Percentiles rank a stretch among this genome's conserved stretches.
These are phyloP conservation scores for Helogale parvula DNA, from an alignment of 2,113 vertebrate genomes.

Conservation along the genomic window DNA sequence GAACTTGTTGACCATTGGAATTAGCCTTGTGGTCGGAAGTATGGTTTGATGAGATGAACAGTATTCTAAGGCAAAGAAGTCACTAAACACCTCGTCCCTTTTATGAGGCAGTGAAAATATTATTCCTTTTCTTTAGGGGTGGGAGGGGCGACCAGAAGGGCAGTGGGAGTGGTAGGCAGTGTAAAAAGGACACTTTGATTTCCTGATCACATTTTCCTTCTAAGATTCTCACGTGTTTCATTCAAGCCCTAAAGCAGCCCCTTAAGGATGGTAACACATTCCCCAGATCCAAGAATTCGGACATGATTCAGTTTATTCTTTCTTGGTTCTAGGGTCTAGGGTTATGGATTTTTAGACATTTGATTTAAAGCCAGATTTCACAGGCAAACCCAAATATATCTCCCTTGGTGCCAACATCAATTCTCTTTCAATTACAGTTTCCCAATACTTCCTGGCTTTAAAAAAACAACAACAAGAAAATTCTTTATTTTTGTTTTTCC, in stretches of 20 bases:
- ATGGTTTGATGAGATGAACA: background rate
- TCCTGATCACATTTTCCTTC: background rate
- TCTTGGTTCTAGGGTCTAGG: background rate
- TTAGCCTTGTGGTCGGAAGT: background rate
- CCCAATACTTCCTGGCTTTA: background rate
- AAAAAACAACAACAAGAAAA: background rate
- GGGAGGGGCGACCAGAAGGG: background rate
- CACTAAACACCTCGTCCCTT: background rate
- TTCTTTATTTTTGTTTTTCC: background rate
- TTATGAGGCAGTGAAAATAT: background rate
- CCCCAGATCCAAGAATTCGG: background rate
- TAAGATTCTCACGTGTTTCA: background rate
- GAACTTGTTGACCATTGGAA: background rate
- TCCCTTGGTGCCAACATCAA: background rate
- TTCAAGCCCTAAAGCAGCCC: background rate
- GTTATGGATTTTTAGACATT: background rate
- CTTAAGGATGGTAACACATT: background rate
- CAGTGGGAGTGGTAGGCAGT: rapidly evolving
- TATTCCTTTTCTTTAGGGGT: background rate
- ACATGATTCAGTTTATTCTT: background rate
- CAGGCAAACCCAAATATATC: background rate
- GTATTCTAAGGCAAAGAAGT: background rate
- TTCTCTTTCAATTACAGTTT: background rate
- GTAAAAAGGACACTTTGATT: background rate
- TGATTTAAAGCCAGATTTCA: background rate